Base-by-base conservation (phyloP, 1,140 invertebrate genomes). In the Calliphora vicina region DNA sequence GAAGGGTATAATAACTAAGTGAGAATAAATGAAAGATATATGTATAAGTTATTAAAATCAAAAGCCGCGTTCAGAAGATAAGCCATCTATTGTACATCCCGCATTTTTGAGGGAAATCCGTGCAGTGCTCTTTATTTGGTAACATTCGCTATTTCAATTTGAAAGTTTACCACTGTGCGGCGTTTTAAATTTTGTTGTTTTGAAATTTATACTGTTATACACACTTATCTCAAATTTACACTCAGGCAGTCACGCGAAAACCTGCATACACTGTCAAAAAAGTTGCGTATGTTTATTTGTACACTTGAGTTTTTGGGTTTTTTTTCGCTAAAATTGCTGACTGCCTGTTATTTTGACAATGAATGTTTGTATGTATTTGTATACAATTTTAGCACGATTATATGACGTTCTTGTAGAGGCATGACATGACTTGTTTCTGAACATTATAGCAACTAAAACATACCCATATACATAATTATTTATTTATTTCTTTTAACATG, bases 311-410 rank as follows among this genome's bases (percentile, higher is more conserved):
- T 57, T 15, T 57, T 1, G 50, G 15, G 6, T 17, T 57, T 15
- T n/a, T 57, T 35, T 6, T n/a, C 15, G 50, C 3, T 57, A 17
- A 42, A 43, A 78, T 10, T 78, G 35, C 74, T 78, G 74, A 45
- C 23, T 43, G 35, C 74, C 74, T 78, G 74, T 42, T 43, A 78
- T 78, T 78, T 78, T 78, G 74, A 78, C 74, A 78, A 78, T 78
- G 74, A 78, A 78, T 78, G 74, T 78, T 43, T 78, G 74, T 78
- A 43, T 78, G 35, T 78, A 17, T 76, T 17, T 76, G 74, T 42
- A 9, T 12, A 76, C 25, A 1, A 20, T 10, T 35, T 2, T 73
- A 17, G 12, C 0, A 73, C 15, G 26, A 73, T 15, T 13, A 2
- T 27, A 10, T 5, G 6, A 8, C 17, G 73, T 35, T 27, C 29